These are phyloP conservation scores for Nannoperca obscura DNA, from an alignment of 2,797 vertebrate genomes.

Conservation along the genomic window DNA sequence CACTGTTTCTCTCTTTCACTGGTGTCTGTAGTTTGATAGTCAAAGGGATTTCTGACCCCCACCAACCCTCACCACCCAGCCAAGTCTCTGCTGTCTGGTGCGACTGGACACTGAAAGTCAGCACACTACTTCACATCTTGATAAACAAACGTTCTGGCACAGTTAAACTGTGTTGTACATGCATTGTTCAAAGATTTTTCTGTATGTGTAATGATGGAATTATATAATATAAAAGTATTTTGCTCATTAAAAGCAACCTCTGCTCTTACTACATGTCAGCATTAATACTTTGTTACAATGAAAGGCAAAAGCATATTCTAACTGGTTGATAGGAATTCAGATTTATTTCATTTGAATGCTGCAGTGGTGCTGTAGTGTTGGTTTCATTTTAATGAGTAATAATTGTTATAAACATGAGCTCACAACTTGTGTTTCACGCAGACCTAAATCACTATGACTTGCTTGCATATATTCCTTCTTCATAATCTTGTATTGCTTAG, in stretches of 20 bases:
- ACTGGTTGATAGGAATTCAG: not conserved
- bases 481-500: not conserved
- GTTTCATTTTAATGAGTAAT: not conserved
- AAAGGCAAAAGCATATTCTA: not conserved
- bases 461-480: not conserved
- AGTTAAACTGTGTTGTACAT: not conserved
- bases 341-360: not conserved
- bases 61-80: not conserved
- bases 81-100: slow-evolving; percentile 12
- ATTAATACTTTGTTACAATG: not conserved
- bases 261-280: not conserved
- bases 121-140: not conserved
- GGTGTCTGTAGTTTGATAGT: slow-evolving; percentile 42
- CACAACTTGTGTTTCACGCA: no score
- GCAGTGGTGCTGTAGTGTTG: not conserved
- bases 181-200: not conserved
- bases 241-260: not conserved
- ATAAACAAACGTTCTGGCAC: not conserved
- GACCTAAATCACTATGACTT: not conserved
- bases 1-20: slow-evolving; percentile 21
- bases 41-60: slow-evolving; percentile 46
- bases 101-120: slow-evolving; percentile 13
- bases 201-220: not conserved
- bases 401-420: not conserved
- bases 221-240: not conserved